Conservation (phyloP, 2,888 invertebrate species). For the Eupeodes luniger region DNA sequence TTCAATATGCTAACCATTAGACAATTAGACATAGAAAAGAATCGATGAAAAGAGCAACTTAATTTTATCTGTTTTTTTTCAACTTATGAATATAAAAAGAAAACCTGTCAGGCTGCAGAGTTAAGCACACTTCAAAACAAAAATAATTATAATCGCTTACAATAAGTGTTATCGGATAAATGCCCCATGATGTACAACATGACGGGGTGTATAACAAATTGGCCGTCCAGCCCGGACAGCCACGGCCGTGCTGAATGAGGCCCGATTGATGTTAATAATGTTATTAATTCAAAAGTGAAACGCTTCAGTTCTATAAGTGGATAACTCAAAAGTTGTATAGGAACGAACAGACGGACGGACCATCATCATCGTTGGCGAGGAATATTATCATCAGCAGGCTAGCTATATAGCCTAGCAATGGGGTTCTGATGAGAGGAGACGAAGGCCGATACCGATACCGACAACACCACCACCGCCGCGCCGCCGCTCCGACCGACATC, state of each 20-base stretch:
- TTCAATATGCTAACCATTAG: background rate
- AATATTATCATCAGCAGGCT: background rate
- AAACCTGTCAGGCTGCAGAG: conserved; percentile 14
- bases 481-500: too few relatives aligned
- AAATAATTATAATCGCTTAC: conserved; percentile 29
- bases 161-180: conserved; percentile 35
- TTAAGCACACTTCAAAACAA: conserved; percentile 28
- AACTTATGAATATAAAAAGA: conserved; percentile 3
- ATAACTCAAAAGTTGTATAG: conserved; percentile 37
- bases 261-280: conserved; percentile 55
- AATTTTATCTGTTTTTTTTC: background rate
- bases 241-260: background rate
- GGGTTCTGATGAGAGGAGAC: background rate
- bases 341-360: background rate
- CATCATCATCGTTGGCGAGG: conserved; percentile 32
- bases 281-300: conserved; percentile 68
- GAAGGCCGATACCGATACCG: too few relatives aligned
- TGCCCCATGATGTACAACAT: conserved; percentile 22
- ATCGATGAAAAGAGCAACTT: conserved; percentile 6
- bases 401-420: background rate
- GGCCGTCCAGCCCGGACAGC: background rate
- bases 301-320: conserved; percentile 56
- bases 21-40: background rate
- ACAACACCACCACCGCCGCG: too few relatives aligned
- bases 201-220: conserved; percentile 38